Base-by-base conservation (phyloP, 1,140 invertebrate species). In the Coptotermes formosanus region DNA sequence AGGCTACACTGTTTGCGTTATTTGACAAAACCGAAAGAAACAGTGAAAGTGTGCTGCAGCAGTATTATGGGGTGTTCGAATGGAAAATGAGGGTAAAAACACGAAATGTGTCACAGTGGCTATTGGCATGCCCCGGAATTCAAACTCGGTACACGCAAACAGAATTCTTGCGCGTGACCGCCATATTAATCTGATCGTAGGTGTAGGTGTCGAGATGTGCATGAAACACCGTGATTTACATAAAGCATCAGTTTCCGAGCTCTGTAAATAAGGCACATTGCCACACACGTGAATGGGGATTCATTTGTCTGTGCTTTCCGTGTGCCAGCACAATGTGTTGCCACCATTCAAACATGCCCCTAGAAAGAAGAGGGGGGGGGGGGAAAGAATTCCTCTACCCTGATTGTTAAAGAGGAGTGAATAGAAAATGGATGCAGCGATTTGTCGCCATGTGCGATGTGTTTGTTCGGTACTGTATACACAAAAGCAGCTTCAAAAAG, bases 401-500 rank as follows among this genome's bases (percentile, higher is more conserved):
- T 1, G 64, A 75, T 75, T 75, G 64, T 75, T 25, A 0, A 55
- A 55, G 52, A 48, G 38, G 21, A 75, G 6, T 75, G 64, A 75
- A 75, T 30, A 75, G n/a, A 30, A 30, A 75, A 75, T 75, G 64
- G 64, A 6, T 9, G n/a, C 25, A 11, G 25, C 16, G n/a, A 75
- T 75, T 75, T 75, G 64, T 75, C 64, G 64, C 25, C 64, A 75
- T n/a, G 64, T 75, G n/a, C 64, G 30, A 75, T 75, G 64, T 75
- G 45, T 48, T 55, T 55, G 19, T 55, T 55, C 52, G 16, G 52
- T 55, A 55, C n/a, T n/a, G n/a, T n/a, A n/a, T 14, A 11, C 8
- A 75, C 9, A 75, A 75, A 30, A 75, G n/a, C 6, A 25, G 14
- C 2, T 25, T 25, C n/a, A 12, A 75, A 75, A 75, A 64, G 7